Conservation (phyloP, 1,140 invertebrate genomes). For the Alviniconcha marisindica region DNA sequence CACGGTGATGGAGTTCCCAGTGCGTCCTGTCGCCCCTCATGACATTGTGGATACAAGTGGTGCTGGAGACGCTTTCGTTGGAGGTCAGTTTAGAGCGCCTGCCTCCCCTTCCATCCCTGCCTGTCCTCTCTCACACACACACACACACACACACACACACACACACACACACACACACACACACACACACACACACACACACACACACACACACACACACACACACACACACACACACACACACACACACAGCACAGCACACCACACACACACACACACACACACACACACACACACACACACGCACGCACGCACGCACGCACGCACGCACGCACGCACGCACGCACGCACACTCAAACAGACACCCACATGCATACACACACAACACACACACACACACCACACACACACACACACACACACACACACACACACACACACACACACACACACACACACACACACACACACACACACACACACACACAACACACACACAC, state of each 20-base stretch:
- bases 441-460: neutral
- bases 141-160: neutral
- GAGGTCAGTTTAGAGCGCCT: slow-evolving; percentile 79
- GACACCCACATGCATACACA: no score
- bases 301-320: neutral
- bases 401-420: neutral
- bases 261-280: no score
- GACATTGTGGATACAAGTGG: slow-evolving; percentile 98
- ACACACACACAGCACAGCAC: no score
- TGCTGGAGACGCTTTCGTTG: slow-evolving; percentile 98
- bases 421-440: neutral
- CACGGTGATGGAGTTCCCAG: slow-evolving; percentile 85
- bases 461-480: neutral
- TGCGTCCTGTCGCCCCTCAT: slow-evolving; percentile 82
- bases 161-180: neutral
- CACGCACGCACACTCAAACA: neutral
- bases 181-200: neutral
- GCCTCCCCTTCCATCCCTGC: neutral
- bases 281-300: neutral
- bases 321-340: neutral
- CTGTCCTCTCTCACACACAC: neutral
- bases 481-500: neutral
- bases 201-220: slow-evolving; percentile 14
- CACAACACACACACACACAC: neutral
- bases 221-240: no score